Percentiles rank a stretch among this genome's conserved stretches.
These are phyloP conservation scores for Dasyurus viverrinus DNA, from an alignment of 2,113 vertebrate genomes.

Conservation along the genomic window DNA sequence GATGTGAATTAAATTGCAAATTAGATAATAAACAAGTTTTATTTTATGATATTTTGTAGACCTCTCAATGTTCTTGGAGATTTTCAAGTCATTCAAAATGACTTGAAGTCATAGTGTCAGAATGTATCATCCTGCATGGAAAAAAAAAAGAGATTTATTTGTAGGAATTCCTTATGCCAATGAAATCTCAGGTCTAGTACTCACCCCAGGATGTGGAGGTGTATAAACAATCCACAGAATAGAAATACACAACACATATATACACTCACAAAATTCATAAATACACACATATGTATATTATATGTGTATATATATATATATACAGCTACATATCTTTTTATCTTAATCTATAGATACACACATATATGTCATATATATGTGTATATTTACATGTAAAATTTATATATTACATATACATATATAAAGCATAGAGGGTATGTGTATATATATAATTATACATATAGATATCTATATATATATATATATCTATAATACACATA, in stretches of 20 bases:
- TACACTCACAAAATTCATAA: too few relatives aligned
- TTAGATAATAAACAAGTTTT: constrained; percentile 16
- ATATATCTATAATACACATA: background rate
- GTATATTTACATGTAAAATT: background rate
- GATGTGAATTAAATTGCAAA: constrained; percentile 30
- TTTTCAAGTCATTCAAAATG: background rate
- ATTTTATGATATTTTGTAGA: background rate
- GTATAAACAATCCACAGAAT: background rate
- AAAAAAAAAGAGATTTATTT: background rate
- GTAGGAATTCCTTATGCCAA: background rate
- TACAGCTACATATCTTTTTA: too few relatives aligned
- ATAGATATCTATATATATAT: background rate
- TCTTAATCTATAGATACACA: too few relatives aligned
- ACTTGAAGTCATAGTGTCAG: too few relatives aligned
- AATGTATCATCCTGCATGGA: background rate
- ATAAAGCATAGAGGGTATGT: background rate
- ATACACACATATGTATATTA: too few relatives aligned
- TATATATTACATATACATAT: background rate
- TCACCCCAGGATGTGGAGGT: background rate
- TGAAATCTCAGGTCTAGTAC: background rate
- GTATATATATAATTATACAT: background rate
- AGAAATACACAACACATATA: background rate
- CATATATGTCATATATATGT: too few relatives aligned
- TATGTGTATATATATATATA: too few relatives aligned
- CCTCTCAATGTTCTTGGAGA: background rate